Percentiles rank a stretch among this genome's conserved stretches.
Evolutionary conservation across 2,888 invertebrate genomes (phyloP).

Genomic region (Mythimna albipuncta): DNA sequence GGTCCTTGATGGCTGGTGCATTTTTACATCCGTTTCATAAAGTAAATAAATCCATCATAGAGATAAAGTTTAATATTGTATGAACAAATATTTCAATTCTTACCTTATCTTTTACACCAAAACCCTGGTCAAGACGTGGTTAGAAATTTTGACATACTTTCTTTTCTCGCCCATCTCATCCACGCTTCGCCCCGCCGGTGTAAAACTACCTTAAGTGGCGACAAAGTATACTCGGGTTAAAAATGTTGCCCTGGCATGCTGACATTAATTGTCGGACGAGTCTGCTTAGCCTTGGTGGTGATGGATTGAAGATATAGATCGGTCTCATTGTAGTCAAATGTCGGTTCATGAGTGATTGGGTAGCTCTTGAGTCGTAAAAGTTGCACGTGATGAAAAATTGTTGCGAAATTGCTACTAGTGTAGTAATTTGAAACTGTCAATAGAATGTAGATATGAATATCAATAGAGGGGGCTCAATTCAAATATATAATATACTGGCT

Average conservation of each 20-base stretch:
- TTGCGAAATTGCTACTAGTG: slow-evolving; percentile 43
- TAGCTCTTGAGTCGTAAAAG: slow-evolving; percentile 49
- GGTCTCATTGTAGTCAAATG: slow-evolving; percentile 67
- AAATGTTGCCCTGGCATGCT: slow-evolving; percentile 28
- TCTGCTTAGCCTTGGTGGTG: slow-evolving; percentile 63
- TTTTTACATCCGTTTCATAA: too few relatives aligned
- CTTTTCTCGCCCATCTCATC: too few relatives aligned
- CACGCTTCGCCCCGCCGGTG: too few relatives aligned
- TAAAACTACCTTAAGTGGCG: background rate
- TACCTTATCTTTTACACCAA: too few relatives aligned
- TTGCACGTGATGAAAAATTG: slow-evolving; percentile 37
- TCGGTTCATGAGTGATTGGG: slow-evolving; percentile 63
- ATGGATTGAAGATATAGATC: slow-evolving; percentile 62
- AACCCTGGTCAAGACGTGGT: too few relatives aligned
- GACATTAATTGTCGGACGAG: slow-evolving; percentile 53
- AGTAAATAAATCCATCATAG: too few relatives aligned
- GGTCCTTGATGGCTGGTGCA: too few relatives aligned
- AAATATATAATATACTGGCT: too few relatives aligned
- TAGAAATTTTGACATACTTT: too few relatives aligned
- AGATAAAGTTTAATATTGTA: too few relatives aligned
- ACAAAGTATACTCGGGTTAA: background rate
- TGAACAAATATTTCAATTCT: too few relatives aligned
- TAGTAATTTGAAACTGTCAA: background rate
- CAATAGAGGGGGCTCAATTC: background rate
- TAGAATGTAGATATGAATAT: background rate